Evolutionary conservation across 92 coral and sea anemone species (phyloP), one percentile per base, ranked within the genome.

Genomic region (Epizoanthus fatuus): DNA sequence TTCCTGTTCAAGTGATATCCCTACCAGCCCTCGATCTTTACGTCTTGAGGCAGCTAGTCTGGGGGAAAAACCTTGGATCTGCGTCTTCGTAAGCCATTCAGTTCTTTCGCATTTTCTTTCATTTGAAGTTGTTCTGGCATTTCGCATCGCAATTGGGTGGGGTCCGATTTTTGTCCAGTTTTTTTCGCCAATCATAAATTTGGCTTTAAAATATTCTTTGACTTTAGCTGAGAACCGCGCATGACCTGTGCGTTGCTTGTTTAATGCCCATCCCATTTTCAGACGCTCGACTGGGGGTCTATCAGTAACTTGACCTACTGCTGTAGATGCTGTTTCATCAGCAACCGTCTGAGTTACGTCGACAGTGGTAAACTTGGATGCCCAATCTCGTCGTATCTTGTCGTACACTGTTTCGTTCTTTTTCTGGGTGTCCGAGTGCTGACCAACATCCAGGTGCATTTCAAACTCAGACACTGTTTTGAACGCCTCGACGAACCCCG

Each of bases 1-100:
- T n/a, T n/a, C n/a, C n/a, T n/a, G n/a, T n/a, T n/a, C n/a, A n/a
- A 81, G 54, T 8, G 94, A 91, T 35, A 91, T 8, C 37, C 94
- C 91, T 15, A 83, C 81, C 45, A 85, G 20, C 22, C 64, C 25
- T 58, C 12, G 3, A 8, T 44, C 8, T 7, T 44, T 16, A 56
- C 84, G 63, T 49, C 51, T 38, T 12, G 81, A n/a, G 62, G 70
- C 3, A 56, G 62, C 62, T 14, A 56, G 62, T 14, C 19, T 56
- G 62, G 10, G 3, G 35, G 1, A 29, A 29, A 29, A 29, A 29
- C 35, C 35, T 29, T 29, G 35, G 1, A 29, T 29, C 35, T 29
- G 35, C 35, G 35, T 29, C 35, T 29, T 29, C 35, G 35, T 29
- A 29, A 29, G 35, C 35, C 35, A 29, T 29, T 29, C 35, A 29